These are phyloP conservation scores for Sitta europaea DNA, from an alignment of 2,113 vertebrate genomes.

Conservation along the genomic window DNA sequence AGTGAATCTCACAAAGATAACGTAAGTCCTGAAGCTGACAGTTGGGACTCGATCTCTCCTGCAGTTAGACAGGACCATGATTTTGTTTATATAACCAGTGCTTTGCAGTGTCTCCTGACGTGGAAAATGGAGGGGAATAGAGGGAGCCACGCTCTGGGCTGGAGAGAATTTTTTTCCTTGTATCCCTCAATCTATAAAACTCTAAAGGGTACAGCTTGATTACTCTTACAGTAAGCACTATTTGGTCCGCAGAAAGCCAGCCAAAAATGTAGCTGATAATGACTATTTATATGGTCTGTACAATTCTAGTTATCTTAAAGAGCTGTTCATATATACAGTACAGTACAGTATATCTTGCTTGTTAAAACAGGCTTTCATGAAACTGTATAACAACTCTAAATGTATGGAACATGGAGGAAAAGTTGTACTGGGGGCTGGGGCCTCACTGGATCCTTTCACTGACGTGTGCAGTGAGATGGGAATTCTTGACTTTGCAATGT, in stretches of 20 bases:
- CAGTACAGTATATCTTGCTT: slow-evolving; percentile 53
- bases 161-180: neutral
- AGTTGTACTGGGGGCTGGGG: slow-evolving; percentile 5
- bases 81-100: slow-evolving; percentile 30
- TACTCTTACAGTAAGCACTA: slow-evolving; percentile 49
- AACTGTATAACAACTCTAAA: slow-evolving; percentile 35
- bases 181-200: slow-evolving; percentile 48
- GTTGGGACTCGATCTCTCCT: neutral
- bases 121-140: slow-evolving; percentile 8
- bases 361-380: slow-evolving; percentile 57
- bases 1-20: slow-evolving; percentile 1
- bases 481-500: neutral
- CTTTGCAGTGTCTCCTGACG: neutral
- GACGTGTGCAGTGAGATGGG: neutral
- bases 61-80: neutral
- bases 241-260: neutral
- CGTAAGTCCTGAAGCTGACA: neutral
- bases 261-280: slow-evolving; percentile 65
- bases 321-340: slow-evolving; percentile 58
- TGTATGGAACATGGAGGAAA: slow-evolving; percentile 34
- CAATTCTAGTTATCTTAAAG: slow-evolving; percentile 61
- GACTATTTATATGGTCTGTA: slow-evolving; percentile 57
- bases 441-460: neutral
- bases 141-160: neutral
- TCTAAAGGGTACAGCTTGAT: slow-evolving; percentile 36